Base-by-base conservation (phyloP, 2,888 invertebrate species). In the Cephonodes hylas region DNA sequence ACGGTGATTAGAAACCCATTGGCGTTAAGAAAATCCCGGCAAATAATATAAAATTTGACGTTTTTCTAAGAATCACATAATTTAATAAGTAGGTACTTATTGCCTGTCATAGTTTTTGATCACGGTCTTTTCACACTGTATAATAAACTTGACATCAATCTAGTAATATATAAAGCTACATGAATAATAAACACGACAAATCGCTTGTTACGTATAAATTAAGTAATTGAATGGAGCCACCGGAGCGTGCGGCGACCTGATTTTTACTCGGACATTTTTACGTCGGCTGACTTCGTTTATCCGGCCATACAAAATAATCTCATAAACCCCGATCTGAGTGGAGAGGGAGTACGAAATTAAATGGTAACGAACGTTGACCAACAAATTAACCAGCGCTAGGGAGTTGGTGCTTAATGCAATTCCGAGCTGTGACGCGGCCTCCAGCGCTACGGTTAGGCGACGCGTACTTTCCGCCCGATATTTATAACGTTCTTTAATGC, bases 341-440 rank as follows among this genome's bases (percentile, higher is more conserved):
- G 62, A 66, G 70, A 64, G 67, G 68, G 70, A 70, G 72, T 69
- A 71, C 72, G 68, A 73, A 80, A 83, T 81, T 77, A 82, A 83
- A 80, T 79, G 76, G 77, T 79, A 80, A 81, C 82, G 81, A 83
- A 80, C 74, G 69, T 72, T 77, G 81, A 77, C 81, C 80, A 79
- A 75, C 77, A 77, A 84, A 84, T 84, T 84, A 84, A 83, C 83
- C 76, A 75, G 67, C 64, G 69, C 73, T 66, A 63, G 74, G 79
- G 74, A 72, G 67, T 68, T 67, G 64, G 63, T 65, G 69, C 77
- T 71, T 83, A 83, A 84, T 82, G 76, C 78, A 79, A 84, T 84
- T 79, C 68, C 59, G 68, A 59, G n/a, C 60, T 63, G 58, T 65
- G 61, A 64, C 64, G 63, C 66, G 58, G 57, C 53, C 15, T 59